phyloP scores from a whole-genome alignment of 2,113 vertebrate species.

The Gavialis gangeticus region DNA sequence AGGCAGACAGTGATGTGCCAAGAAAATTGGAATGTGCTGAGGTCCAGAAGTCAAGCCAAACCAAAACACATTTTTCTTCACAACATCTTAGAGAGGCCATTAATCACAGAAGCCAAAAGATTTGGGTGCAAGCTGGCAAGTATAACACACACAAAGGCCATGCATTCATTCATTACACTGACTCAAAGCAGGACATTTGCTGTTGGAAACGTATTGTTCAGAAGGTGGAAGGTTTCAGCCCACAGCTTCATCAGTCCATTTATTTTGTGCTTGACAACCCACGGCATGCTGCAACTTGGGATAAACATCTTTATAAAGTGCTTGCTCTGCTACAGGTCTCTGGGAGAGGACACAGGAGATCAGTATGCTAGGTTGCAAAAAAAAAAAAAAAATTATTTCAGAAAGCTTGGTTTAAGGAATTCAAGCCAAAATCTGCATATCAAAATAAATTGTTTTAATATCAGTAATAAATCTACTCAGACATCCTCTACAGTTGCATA shows the following conservation, averaged over 20 bases:
- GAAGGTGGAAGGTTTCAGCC: not conserved
- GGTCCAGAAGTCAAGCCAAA: not conserved
- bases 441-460: not conserved
- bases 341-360: not conserved
- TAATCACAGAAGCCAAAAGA: not conserved
- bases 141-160: not conserved
- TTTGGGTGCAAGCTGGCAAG: conserved; percentile 21
- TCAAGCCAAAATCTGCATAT: not conserved
- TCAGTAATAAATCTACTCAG: not conserved
- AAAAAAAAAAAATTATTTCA: not conserved
- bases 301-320: not conserved
- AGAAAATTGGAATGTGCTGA: not conserved
- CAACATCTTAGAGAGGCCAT: not conserved
- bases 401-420: not conserved
- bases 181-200: not conserved
- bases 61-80: not conserved
- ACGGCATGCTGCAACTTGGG: not conserved
- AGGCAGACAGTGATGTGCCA: not conserved
- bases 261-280: not conserved
- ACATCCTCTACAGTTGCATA: not conserved
- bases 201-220: conserved; percentile 18
- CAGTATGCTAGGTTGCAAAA: not conserved
- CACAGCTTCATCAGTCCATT: not conserved
- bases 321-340: not conserved
- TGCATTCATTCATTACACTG: not conserved